Evolutionary conservation across 2,113 vertebrate genomes (phyloP).

Genomic region (Sebastes schlegelii): DNA sequence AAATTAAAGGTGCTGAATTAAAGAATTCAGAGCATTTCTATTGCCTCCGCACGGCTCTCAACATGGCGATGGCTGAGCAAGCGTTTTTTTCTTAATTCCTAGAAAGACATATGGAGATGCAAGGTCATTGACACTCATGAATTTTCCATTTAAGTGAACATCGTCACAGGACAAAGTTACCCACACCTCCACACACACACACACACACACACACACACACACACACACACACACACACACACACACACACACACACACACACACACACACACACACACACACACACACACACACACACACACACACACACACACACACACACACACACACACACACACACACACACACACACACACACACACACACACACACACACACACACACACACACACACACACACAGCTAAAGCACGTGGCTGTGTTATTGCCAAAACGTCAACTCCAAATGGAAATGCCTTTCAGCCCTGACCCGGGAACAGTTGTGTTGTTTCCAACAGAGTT

Average conservation of each 20-base stretch:
- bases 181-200: neutral
- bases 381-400: constrained; percentile 19
- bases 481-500: neutral
- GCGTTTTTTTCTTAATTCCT: constrained; percentile 4
- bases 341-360: neutral
- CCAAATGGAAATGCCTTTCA: neutral
- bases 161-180: neutral
- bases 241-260: constrained; percentile 23
- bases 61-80: no score
- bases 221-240: constrained; percentile 27
- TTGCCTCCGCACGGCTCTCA: no score
- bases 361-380: neutral
- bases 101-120: neutral
- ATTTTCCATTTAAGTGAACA: neutral
- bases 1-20: no score
- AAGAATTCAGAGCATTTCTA: no score
- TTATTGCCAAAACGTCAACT: constrained; percentile 34
- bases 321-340: neutral
- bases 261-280: constrained; percentile 22
- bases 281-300: constrained; percentile 25
- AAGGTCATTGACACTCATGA: neutral
- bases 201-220: no score
- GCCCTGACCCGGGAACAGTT: constrained; percentile 15
- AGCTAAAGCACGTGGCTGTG: neutral
- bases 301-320: constrained; percentile 27